Evolutionary conservation across 30 jellyfish, hydroid and myxozoan genomes (phyloP).

Genomic region (Calvadosia cruxmelitensis): DNA sequence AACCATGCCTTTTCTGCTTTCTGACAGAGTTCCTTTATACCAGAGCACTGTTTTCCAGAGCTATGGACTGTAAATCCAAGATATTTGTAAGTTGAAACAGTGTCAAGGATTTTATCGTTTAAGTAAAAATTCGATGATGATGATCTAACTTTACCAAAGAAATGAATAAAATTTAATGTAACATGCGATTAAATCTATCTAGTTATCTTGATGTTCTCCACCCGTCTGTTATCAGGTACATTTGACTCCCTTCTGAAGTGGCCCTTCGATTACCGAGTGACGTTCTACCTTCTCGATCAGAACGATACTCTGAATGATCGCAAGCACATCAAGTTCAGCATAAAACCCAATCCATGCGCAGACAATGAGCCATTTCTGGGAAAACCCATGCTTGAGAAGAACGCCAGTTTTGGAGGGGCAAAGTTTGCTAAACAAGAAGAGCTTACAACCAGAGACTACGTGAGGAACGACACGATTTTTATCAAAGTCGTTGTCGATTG

Average conservation of each 20-base stretch:
- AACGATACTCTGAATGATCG: conserved; percentile 48
- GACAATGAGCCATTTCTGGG: conserved; percentile 93
- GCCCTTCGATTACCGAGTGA: conserved; percentile 90
- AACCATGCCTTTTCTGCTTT: too few relatives aligned
- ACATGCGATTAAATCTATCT: too few relatives aligned
- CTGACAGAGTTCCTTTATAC: too few relatives aligned
- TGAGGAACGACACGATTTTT: conserved; percentile 70
- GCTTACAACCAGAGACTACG: conserved; percentile 54
- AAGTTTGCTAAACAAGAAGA: conserved; percentile 92
- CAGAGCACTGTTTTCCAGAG: too few relatives aligned
- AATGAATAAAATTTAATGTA: too few relatives aligned
- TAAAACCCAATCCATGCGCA: conserved; percentile 92
- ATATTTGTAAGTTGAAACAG: too few relatives aligned
- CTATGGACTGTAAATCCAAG: too few relatives aligned
- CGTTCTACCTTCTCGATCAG: conserved; percentile 84
- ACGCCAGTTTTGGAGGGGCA: conserved; percentile 98
- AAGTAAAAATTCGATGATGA: too few relatives aligned
- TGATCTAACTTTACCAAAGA: too few relatives aligned
- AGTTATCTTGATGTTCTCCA: too few relatives aligned
- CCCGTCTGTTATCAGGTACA: conserved; percentile 46
- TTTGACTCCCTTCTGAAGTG: conserved; percentile 83
- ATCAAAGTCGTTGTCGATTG: conserved; percentile 79
- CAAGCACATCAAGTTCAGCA: conserved; percentile 75
- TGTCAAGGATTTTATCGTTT: too few relatives aligned
- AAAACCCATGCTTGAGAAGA: conserved; percentile 85